Percentiles rank a stretch among this genome's conserved stretches.
Conservation (phyloP, 1,140 invertebrate genomes). For the Orchesella cincta region DNA sequence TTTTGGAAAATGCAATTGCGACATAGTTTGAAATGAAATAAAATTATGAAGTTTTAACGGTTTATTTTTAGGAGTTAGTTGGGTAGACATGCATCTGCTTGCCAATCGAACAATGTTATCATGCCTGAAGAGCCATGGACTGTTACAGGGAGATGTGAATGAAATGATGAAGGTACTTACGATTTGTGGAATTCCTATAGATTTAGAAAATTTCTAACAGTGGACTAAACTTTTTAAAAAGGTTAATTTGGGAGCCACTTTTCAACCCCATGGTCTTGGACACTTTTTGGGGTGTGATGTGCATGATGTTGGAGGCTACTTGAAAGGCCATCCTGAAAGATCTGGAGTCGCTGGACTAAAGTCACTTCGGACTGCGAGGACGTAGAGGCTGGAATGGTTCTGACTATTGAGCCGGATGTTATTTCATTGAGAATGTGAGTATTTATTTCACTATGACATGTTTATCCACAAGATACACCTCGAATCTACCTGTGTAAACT, state of each 20-base stretch:
- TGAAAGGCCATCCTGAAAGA: constrained; percentile 56
- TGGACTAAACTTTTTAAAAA: constrained; percentile 39
- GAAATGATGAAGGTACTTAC: constrained; percentile 85
- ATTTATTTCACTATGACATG: no score
- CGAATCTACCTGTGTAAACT: no score
- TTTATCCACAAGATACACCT: no score
- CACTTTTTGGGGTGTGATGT: constrained; percentile 93
- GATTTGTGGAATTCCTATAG: background rate
- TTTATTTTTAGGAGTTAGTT: constrained; percentile 76
- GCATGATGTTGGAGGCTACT: constrained; percentile 95
- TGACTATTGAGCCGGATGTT: constrained; percentile 97
- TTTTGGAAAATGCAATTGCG: constrained; percentile 1
- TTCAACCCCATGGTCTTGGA: constrained; percentile 95
- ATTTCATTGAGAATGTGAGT: constrained; percentile 82
- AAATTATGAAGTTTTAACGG: no score
- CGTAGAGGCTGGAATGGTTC: constrained; percentile 84
- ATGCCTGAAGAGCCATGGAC: constrained; percentile 71
- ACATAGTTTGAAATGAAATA: no score
- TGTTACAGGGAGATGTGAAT: constrained; percentile 81
- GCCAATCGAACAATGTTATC: constrained; percentile 77
- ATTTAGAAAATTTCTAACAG: background rate
- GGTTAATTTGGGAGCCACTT: constrained; percentile 75
- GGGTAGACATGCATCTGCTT: constrained; percentile 91
- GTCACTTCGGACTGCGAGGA: constrained; percentile 78
- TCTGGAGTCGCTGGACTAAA: constrained; percentile 68